Conservation (phyloP, 2,797 vertebrate genomes). For the Leucoraja ocellata region DNA sequence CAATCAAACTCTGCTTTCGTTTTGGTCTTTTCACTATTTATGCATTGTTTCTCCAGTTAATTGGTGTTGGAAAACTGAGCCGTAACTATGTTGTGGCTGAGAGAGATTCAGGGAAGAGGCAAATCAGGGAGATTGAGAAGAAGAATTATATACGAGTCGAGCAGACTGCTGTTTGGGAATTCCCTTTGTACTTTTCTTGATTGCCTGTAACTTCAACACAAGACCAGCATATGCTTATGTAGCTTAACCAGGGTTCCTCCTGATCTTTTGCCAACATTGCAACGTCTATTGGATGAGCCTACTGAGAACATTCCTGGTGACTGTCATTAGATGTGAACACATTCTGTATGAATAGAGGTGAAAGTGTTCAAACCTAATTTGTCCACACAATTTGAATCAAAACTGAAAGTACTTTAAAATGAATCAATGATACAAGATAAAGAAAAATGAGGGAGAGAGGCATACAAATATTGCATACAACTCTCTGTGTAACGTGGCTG, state of each 20-base stretch:
- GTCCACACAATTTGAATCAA: background rate
- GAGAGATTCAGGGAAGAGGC: no score
- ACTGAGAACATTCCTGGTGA: no score
- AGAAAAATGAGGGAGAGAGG: background rate
- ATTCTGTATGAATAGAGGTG: background rate
- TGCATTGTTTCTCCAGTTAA: background rate
- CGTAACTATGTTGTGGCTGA: background rate
- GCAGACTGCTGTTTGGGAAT: background rate
- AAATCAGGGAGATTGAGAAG: background rate
- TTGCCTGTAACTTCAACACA: background rate
- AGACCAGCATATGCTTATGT: background rate
- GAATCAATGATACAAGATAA: background rate
- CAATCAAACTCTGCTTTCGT: background rate
- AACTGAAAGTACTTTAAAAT: background rate
- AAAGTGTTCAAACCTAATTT: background rate
- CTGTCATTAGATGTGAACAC: background rate
- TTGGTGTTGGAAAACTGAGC: background rate
- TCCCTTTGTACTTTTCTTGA: background rate
- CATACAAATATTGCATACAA: background rate
- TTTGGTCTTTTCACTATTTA: background rate
- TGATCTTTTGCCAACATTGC: background rate
- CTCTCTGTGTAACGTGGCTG: conserved; percentile 4
- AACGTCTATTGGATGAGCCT: background rate
- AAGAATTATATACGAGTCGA: background rate
- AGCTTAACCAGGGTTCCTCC: background rate